phyloP scores from a whole-genome alignment of 1,140 invertebrate genomes.

The Heliconius hewitsoni region DNA sequence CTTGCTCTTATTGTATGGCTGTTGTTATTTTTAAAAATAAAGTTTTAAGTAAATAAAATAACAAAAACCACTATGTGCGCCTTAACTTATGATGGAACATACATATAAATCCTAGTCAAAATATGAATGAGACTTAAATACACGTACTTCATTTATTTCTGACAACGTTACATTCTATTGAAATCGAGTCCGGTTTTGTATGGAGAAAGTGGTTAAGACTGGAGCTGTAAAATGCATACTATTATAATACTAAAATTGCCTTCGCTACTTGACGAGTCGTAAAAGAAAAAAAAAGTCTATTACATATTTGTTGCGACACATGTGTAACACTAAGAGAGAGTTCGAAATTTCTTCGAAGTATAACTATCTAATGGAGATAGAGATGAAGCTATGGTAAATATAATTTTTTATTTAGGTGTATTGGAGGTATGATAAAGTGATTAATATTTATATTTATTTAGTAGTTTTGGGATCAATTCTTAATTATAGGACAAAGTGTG shows the following conservation, averaged over 20 bases:
- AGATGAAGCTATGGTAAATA: neutral
- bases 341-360: neutral
- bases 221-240: conserved; percentile 20
- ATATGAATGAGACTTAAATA: neutral
- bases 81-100: neutral
- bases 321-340: neutral
- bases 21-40: too few relatives aligned
- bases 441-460: too few relatives aligned
- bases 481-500: too few relatives aligned
- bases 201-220: conserved; percentile 24
- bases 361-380: neutral
- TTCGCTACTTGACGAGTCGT: neutral
- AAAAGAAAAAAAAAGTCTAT: neutral
- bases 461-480: too few relatives aligned
- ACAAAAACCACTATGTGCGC: neutral
- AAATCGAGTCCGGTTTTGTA: conserved; percentile 27
- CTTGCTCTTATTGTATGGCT: too few relatives aligned
- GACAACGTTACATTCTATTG: conserved; percentile 27
- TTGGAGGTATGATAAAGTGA: too few relatives aligned
- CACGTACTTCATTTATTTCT: neutral
- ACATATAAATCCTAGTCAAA: neutral
- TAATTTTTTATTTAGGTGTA: neutral
- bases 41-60: too few relatives aligned
- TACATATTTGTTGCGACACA: neutral
- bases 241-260: conserved; percentile 25